phyloP scores from a whole-genome alignment of 2,113 vertebrate species.

The Albula goreensis region DNA sequence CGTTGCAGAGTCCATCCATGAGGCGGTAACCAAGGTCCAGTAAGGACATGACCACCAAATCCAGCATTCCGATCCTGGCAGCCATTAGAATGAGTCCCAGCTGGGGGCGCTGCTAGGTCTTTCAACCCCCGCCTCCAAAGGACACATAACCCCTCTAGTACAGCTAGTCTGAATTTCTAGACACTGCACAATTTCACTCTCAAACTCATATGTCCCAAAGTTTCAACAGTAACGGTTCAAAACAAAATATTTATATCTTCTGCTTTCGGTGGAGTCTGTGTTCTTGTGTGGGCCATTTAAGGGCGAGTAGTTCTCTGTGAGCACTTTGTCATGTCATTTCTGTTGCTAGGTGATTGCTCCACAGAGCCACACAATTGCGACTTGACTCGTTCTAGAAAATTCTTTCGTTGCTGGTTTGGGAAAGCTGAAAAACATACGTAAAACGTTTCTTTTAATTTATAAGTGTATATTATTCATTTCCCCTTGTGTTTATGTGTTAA shows the following conservation, averaged over 20 bases:
- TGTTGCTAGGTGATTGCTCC: not conserved
- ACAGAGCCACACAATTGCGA: not conserved
- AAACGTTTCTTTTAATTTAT: not conserved
- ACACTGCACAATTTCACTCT: no score
- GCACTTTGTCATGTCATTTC: not conserved
- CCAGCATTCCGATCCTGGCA: not conserved
- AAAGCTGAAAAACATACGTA: not conserved
- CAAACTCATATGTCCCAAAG: no score
- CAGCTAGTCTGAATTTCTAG: no score
- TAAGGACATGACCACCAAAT: constrained; percentile 53
- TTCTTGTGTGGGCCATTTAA: not conserved
- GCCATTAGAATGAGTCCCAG: not conserved
- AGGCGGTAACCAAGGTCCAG: constrained; percentile 83
- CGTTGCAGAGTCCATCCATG: constrained; percentile 91
- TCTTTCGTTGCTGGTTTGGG: not conserved
- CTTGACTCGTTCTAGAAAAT: not conserved
- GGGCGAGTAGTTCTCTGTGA: not conserved
- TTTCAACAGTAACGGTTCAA: not conserved
- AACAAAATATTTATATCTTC: not conserved
- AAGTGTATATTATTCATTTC: not conserved
- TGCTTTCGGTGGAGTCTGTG: not conserved
- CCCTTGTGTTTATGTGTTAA: not conserved
- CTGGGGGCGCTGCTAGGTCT: not conserved
- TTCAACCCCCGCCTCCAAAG: not conserved
- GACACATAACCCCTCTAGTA: not conserved